Conservation (phyloP, 2,888 invertebrate species). For the Eupsilia transversa region DNA sequence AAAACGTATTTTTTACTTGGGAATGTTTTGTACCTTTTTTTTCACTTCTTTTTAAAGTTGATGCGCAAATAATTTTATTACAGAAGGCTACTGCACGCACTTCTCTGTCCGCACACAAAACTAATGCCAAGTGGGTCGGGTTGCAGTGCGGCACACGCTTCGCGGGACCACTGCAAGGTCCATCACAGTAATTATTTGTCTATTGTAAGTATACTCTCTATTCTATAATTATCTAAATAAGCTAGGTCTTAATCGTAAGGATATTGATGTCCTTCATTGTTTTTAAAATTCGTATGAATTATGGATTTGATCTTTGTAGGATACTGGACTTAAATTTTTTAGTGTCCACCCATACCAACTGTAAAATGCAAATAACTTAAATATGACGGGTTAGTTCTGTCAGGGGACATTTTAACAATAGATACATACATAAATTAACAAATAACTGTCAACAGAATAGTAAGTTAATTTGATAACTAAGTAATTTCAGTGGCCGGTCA, state of each 20-base stretch:
- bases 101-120: conserved; percentile 55
- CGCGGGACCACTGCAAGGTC: conserved; percentile 56
- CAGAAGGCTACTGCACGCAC: conserved; percentile 29
- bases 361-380: conserved; percentile 25
- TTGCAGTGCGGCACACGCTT: conserved; percentile 63
- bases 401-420: conserved; percentile 8
- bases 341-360: neutral
- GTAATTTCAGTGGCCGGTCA: conserved; percentile 46
- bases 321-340: neutral
- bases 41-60: neutral
- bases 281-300: neutral
- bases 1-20: too few species aligned
- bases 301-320: neutral
- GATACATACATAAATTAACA: conserved; percentile 8
- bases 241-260: neutral
- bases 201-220: conserved; percentile 41
- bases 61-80: neutral
- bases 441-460: conserved; percentile 21
- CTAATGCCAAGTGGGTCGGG: conserved; percentile 68
- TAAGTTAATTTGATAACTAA: conserved; percentile 51
- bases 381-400: neutral
- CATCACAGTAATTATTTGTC: conserved; percentile 65
- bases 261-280: neutral
- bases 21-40: neutral
- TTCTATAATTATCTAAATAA: conserved; percentile 29